Base-by-base conservation (phyloP, 2,797 vertebrate genomes). In the Chelonia mydas region DNA sequence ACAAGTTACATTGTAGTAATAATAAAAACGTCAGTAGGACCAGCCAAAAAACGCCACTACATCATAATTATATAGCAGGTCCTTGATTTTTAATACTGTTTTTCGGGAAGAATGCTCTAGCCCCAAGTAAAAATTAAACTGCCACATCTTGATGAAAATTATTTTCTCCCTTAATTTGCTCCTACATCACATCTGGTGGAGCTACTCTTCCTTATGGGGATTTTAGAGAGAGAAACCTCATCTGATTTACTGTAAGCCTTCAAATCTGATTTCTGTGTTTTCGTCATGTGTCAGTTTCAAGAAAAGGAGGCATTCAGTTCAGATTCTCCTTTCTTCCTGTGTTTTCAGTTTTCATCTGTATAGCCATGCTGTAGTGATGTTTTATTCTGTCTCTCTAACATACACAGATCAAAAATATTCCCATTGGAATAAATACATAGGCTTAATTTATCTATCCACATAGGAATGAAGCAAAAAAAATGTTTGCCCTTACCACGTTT, bases 91-190 rank as follows among this genome's bases (percentile, higher is more conserved):
- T 12, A 91, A 27, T 1, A 0, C n/a, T 55, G 41, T 1, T 19
- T 89, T 59, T 79, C 77, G 25, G 17, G 41, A 94, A 84, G 81
- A 28, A 3, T 93, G 77, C n/a, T 88, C 21, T 33, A 81, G 78
- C 83, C 49, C 23, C 25, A 88, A 79, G 8, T 89, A 0, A 77
- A 83, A 92, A 87, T 3, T 0, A n/a, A 79, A 23, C 33, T 79
- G 47, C 12, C 10, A 45, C 61, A n/a, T 47, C 28, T 47, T 76
- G 0, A 11, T 92, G 45, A 81, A 93, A 92, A 94, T 25, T 77
- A 53, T 47, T 87, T 90, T 84, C 87, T 78, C 13, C 83, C 33
- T 90, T 94, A 1, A 4, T 90, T 94, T 85, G 13, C 15, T 92
- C 6, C 41, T 79, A 6, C 49, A 5, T 1, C 0, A 11, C 84